Evolutionary conservation across 2,888 invertebrate genomes (phyloP), one percentile per base, ranked within the genome.

Genomic region (Megaustenia siamemsis): DNA sequence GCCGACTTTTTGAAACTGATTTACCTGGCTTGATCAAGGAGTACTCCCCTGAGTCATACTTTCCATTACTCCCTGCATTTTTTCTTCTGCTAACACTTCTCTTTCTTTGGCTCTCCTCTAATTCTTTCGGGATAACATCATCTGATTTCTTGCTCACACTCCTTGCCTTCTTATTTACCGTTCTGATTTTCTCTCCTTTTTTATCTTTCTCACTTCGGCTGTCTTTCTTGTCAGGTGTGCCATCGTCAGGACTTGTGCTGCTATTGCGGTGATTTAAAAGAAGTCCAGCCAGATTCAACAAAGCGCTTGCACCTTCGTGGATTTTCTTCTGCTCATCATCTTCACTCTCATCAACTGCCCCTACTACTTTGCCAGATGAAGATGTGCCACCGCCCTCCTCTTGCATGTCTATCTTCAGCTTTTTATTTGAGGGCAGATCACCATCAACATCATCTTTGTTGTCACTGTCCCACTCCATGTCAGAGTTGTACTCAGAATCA

Each of bases 281-380:
- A 28, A 95, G 95, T 10, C 96, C 96, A 0, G 97, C 97, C 84
- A 97, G 94, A 92, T 97, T 97, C 71, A 97, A 94, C 87, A 97
- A 94, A 0, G 97, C 97, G 91, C 97, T 96, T 0, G 97, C 97
- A 85, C 97, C 97, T 68, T 96, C 96, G 88, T 96, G 96, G 90
- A 96, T 96, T 88, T 96, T 90, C 87, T 93, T 91, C 86, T 94
- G 94, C n/a, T 93, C 93, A 75, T 93, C 93, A 45, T 91, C 91
- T 0, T 90, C 89, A 43, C 88, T 88, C 60, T 82, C 80, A 38
- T 73, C 68, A 10, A 45, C 32, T 82, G 77, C 49, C n/a, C 68
- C 79, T 78, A 35, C 45, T 18, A 21, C 45, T 68, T 49, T 79
- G 12, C 53, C 40, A 10, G 43, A 28, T 10, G 32, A n/a, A 18